These are phyloP conservation scores for Lycia hirtaria DNA, from an alignment of 2,888 invertebrate species.

Conservation along the genomic window DNA sequence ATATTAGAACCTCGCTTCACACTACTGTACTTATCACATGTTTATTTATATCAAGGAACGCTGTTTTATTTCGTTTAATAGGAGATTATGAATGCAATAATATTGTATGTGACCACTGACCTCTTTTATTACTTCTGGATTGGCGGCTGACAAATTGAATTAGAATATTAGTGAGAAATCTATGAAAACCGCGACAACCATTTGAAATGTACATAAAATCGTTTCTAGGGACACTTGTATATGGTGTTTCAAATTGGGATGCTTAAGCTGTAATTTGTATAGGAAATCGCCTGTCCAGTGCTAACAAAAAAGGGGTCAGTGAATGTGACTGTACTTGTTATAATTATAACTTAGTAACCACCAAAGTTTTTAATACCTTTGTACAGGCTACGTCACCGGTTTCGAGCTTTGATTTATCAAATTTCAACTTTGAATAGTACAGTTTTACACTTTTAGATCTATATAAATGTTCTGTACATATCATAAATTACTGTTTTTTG, in stretches of 20 bases:
- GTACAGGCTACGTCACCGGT: neutral
- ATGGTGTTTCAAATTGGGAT: no score
- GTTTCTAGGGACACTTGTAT: no score
- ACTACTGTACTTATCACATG: conserved; percentile 56
- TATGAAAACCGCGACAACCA: no score
- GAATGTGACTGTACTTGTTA: no score
- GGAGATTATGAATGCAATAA: conserved; percentile 18
- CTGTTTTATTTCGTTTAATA: conserved; percentile 22
- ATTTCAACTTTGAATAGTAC: conserved; percentile 11
- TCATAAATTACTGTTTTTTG: conserved; percentile 24
- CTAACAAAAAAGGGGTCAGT: no score
- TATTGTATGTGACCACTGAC: conserved; percentile 25
- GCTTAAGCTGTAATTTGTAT: no score
- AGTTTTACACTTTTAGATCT: conserved; percentile 21
- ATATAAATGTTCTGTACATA: conserved; percentile 25
- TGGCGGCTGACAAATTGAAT: no score
- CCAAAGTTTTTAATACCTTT: conserved; percentile 33
- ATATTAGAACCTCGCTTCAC: conserved; percentile 43
- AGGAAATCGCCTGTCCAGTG: no score
- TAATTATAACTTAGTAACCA: conserved; percentile 17
- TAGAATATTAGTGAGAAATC: no score
- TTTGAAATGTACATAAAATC: no score
- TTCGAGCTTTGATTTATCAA: conserved; percentile 3
- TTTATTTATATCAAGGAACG: conserved; percentile 39
- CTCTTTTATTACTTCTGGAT: no score